Base-by-base conservation (phyloP, 1,140 invertebrate species). In the Aphaenogaster ashmeadi region DNA sequence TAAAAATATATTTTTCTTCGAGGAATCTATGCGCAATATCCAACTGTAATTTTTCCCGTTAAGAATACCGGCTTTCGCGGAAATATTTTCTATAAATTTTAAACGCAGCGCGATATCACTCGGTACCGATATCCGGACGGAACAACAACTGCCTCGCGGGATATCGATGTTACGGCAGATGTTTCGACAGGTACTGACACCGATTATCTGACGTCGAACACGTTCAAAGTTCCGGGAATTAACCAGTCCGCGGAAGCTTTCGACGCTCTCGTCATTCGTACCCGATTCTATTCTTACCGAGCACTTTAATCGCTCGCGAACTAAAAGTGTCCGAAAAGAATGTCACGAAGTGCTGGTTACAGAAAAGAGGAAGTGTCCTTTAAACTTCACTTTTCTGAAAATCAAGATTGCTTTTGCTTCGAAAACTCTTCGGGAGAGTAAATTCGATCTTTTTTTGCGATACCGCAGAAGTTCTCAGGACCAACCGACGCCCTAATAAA, bases 71-170 rank as follows among this genome's bases (percentile, higher is more conserved):
- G 11, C n/a, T 74, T 75, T 75, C 18, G 67, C 36, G 54, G 11
- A 38, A 74, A 56, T 13, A 21, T 60, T 47, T 74, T 60, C 3
- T 75, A 41, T 74, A 75, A 75, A 62, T 84, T 84, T 75, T 84
- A 75, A 27, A 84, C 21, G 8, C n/a, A 21, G 18, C 54, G 80
- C 60, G 47, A 60, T 41, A 86, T 64, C 44, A 44, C 47, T 79
- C 47, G 33, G 15, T 54, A 78, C 18, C 47, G 71, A 85, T 85
- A 64, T 75, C 71, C 60, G 71, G 21, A 77, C 52, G 47, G 27
- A 88, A 90, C 88, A 87, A 89, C 89, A 85, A 89, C 79, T 90
- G 87, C 78, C 64, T 58, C 56, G 8, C 36, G 41, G 67, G 50
- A 87, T 81, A 85, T 87, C 86, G 47, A 72, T 75, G 79, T 74